Evolutionary conservation across 1,140 invertebrate genomes (phyloP), one percentile per base, ranked within the genome.

Genomic region (Oryctes rhinoceros): DNA sequence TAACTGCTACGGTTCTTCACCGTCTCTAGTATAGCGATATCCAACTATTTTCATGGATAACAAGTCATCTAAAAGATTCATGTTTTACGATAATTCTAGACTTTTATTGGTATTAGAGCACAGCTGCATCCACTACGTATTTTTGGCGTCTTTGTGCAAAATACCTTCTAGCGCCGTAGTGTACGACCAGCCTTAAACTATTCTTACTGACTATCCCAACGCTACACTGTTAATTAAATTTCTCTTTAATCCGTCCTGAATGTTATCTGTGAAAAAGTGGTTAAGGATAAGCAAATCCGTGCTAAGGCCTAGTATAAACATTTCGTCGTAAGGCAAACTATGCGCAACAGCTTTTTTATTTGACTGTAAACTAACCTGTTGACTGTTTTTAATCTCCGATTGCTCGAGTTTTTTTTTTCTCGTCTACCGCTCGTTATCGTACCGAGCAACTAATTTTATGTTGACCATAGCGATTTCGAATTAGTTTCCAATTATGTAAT

Each of bases 351-450:
- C 18, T 18, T 18, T n/a, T 59, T 59, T n/a, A 59, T 59, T 18
- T 59, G 1, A 59, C 15, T 6, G 53, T 59, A 59, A 59, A 59
- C 53, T 59, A 59, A 59, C 53, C 53, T 59, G 53, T 59, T 59
- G 53, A 59, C 53, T 59, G 53, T 18, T 59, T n/a, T 59, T 59
- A 59, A 59, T 59, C 15, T n/a, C 3, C 6, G 53, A 7, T 53
- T 53, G 15, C n/a, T 59, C 5, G 13, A 2, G 53, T 59, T 15
- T 18, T 59, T 59, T 59, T 59, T 59, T 59, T 18, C 3, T 18
- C 3, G 13, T 59, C 5, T 5, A 44, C 39, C 39, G 39, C 39
- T 44, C 53, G 3, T 59, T 59, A 59, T 59, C n/a, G 53, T n/a
- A 0, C 53, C 5, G n/a, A 59, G 18, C 18, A 59, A n/a, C 53